Evolutionary conservation across 2,113 vertebrate genomes (phyloP), one percentile per base, ranked within the genome.

Genomic region (Nansenia antarctica): DNA sequence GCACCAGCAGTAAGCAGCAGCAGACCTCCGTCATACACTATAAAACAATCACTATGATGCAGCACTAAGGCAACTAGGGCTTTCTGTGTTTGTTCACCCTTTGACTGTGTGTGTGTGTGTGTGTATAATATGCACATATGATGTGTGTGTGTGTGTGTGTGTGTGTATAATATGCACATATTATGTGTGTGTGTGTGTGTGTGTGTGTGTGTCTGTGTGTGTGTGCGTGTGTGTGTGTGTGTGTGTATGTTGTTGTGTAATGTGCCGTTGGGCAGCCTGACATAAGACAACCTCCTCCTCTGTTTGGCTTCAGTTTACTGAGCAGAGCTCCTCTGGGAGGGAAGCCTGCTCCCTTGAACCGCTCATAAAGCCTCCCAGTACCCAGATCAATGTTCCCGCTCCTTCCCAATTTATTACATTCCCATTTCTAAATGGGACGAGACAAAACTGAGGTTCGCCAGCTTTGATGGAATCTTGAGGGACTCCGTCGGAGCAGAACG

Each of bases 301-400:
- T 54, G 49, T 22, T 61, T 68, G 67, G 39, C 66, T 76, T 39
- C 67, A 74, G 64, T 74, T 77, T 74, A 60, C 71, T 71, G 45
- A 30, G 49, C 67, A 47, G 2, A n/a, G 8, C 12, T 69, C 52
- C 54, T 57, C 70, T 8, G 29, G 39, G 34, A 34, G 29, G 39
- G 34, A 34, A 8, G 60, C 18, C 30, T 47, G 64, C 47, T 61
- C 35, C 60, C 55, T 69, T 66, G 71, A 74, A 74, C 45, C 26
- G 30, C 69, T 77, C 52, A 73, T 70, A 70, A 70, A 76, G 70
- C 49, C 49, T 15, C 67, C 76, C 70, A 68, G 74, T 58, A 55
- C 64, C 27, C 30, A 81, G 68, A 81, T 81, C 79, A 78, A 74
- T 81, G 79, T 67, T 72, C 68, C 49, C 34, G 74, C 72, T 74